Evolutionary conservation across 2,113 vertebrate genomes (phyloP), one percentile per base, ranked within the genome.

Genomic region (Ptilonorhynchus violaceus): DNA sequence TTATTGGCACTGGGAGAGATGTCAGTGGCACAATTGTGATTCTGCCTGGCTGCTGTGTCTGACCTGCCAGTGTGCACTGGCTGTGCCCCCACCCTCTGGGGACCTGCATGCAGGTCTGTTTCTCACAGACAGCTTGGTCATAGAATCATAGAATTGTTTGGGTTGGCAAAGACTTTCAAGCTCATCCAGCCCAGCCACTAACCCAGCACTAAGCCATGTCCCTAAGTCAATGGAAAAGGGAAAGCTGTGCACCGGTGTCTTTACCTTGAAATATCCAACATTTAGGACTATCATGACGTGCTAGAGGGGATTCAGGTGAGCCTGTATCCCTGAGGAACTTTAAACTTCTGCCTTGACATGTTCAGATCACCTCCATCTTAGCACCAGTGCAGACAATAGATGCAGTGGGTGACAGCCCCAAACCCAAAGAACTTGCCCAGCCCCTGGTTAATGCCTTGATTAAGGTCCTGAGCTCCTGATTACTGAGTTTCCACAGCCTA

Each of bases 61-160:
- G 59, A 37, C 22, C 64, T 19, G 53, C 13, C 0, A 5, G 18
- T 7, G 6, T 28, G 21, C 14, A 2, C n/a, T 27, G 81, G 12
- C 78, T 58, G 24, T 78, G 60, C 15, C 42, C 35, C 10, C 18
- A 30, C 3, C 4, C 23, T 23, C 5, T 62, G 24, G 53, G 31
- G 16, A 25, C 28, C 77, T 87, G 35, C 35, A 25, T 1, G 17
- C 50, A 67, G 55, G 16, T 42, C 42, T 42, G 3, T 85, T 82
- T 91, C 60, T 90, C n/a, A 47, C 47, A 15, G 4, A 53, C 31
- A 72, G 14, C 3, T n/a, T 67, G 35, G 21, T 35, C 70, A 76
- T 31, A 23, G 30, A 22, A 37, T 47, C 24, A 5, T 9, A 5
- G 17, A 35, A 27, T 62, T 41, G 11, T 62, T 22, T 35, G 19